Percentiles rank a stretch among this genome's conserved stretches.
phyloP scores from a whole-genome alignment of 2,113 vertebrate genomes.

The Synodontis membranacea region DNA sequence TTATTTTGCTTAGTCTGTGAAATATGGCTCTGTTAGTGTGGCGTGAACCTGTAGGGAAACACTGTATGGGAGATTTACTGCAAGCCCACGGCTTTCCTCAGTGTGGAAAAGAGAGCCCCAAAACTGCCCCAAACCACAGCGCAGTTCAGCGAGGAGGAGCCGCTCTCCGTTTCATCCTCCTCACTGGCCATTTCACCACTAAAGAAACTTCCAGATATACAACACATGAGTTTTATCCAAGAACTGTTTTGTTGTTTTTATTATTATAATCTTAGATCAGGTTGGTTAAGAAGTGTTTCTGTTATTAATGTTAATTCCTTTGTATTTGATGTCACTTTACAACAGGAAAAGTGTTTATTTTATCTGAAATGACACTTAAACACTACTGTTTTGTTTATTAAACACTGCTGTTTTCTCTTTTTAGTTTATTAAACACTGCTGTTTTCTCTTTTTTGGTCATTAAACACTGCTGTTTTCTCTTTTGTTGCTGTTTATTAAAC shows the following conservation, averaged over 20 bases:
- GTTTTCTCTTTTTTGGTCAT: not conserved
- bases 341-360: not conserved
- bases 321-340: not conserved
- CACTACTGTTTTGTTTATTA: not conserved
- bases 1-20: conserved; percentile 7
- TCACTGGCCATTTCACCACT: not conserved
- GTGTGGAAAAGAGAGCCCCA: not conserved
- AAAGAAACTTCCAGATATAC: not conserved
- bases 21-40: conserved; percentile 2
- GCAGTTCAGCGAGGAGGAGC: conserved; percentile 25
- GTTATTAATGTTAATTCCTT: not conserved
- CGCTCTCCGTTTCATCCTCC: conserved; percentile 22
- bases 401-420: not conserved
- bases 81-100: not conserved
- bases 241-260: too few species aligned
- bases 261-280: not conserved
- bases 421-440: too few species aligned
- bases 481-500: too few species aligned
- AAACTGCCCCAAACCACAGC: conserved; percentile 28
- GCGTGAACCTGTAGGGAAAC: conserved; percentile 18
- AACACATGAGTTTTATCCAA: not conserved
- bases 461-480: not conserved
- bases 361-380: too few species aligned
- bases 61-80: conserved; percentile 4
- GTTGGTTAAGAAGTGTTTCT: not conserved